Conservation (phyloP, 2,113 vertebrate genomes). For the Phalacrocorax carbo region DNA sequence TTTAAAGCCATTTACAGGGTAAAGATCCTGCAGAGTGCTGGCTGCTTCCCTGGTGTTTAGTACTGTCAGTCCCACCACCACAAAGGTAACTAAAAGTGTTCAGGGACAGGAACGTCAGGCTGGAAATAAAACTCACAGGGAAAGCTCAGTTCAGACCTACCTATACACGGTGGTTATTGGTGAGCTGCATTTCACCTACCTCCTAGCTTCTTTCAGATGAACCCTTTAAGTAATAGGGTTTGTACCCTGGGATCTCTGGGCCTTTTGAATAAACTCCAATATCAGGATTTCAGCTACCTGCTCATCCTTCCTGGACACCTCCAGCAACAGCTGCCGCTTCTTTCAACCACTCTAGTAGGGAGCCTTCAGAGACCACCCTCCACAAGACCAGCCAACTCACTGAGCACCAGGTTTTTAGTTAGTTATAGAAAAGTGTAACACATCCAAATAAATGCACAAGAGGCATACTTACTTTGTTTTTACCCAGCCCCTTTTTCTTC, state of each 20-base stretch:
- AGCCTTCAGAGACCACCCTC: neutral
- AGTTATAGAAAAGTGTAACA: neutral
- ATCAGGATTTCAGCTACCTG: neutral
- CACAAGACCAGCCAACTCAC: neutral
- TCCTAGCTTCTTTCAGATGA: neutral
- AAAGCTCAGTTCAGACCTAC: neutral
- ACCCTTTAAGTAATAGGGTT: neutral
- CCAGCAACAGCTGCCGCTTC: neutral
- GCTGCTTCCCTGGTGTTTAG: neutral
- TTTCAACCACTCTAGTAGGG: fast-evolving
- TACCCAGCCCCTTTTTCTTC: neutral
- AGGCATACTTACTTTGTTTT: neutral
- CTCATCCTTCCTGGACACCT: neutral
- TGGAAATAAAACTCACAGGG: neutral
- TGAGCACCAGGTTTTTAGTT: neutral
- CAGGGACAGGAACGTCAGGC: neutral
- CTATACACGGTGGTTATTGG: fast-evolving
- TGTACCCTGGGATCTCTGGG: neutral
- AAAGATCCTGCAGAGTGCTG: neutral
- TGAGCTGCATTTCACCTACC: neutral
- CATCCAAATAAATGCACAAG: neutral
- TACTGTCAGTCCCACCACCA: neutral
- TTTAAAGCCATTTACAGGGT: neutral
- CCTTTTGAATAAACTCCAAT: neutral
- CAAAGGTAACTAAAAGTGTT: neutral